Evolutionary conservation across 1,140 invertebrate genomes (phyloP), one percentile per base, ranked within the genome.

Genomic region (Antheraea mylitta): DNA sequence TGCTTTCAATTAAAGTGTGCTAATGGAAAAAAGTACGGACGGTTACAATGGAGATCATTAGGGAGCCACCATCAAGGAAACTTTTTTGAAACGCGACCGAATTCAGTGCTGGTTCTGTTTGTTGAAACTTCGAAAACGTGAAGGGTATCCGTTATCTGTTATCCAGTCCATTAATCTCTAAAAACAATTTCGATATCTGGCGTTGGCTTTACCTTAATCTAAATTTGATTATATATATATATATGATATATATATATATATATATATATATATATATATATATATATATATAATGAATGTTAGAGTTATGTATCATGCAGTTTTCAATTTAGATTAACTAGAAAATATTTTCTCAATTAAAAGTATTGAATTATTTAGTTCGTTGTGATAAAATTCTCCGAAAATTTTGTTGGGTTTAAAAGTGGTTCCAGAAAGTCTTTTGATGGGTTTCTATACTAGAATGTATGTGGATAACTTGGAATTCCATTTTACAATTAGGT

Each of bases 61-160:
- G 78, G 69, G 36, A 18, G 37, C 36, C 61, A 61, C 18, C 58
- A 48, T 67, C 60, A 58, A 19, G 53, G 70, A 72, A 76, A 79
- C 67, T 76, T 76, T 79, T 79, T 79, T 77, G 72, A 77, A 79
- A 73, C 75, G 72, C 65, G 68, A 79, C 75, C 67, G 77, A 79
- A 81, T 79, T 79, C 61, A 77, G 75, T 74, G 72, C 76, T 76
- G 76, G 76, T 75, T 81, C 58, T 72, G 77, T 77, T 73, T 76
- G 75, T 68, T 69, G 73, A 59, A 67, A 68, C 64, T 77, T 70
- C 65, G 70, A 66, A 45, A 59, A 18, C 36, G 65, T 66, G 65
- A 18, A 18, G 65, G 30, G 53, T 65, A 36, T 66, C 37, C 36
- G 58, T 66, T 37, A 59, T 58, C 53, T 38, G 48, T 38, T 59